Conservation (phyloP, 1,140 invertebrate species). For the Saxidomus purpurata region DNA sequence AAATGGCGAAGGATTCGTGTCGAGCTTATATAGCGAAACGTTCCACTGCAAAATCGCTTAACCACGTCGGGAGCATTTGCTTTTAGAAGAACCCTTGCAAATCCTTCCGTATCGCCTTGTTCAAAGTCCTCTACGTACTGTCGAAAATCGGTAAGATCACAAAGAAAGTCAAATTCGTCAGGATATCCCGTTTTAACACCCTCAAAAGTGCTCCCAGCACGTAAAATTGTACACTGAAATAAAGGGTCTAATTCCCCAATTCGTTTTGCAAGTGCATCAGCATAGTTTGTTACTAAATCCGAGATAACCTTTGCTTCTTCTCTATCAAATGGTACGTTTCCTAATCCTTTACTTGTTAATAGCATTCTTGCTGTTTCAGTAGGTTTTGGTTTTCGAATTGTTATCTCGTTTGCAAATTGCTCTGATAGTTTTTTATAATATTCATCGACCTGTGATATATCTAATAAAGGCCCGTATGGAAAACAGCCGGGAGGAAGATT, state of each 20-base stretch:
- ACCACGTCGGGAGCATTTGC: background rate
- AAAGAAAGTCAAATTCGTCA: slow-evolving; percentile 52
- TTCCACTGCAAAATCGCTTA: background rate
- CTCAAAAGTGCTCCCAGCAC: slow-evolving; percentile 44
- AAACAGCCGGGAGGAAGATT: slow-evolving; percentile 12
- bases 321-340: background rate
- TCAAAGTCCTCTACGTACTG: slow-evolving; percentile 26
- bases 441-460: background rate
- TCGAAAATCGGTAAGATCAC: background rate
- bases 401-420: background rate
- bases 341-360: slow-evolving; percentile 20
- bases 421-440: background rate
- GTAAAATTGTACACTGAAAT: slow-evolving; percentile 23
- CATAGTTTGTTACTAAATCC: background rate
- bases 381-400: background rate
- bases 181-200: slow-evolving; percentile 52
- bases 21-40: background rate
- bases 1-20: slow-evolving; percentile 31
- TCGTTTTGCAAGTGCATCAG: background rate
- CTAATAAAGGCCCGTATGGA: slow-evolving; percentile 16
- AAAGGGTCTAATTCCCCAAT: slow-evolving; percentile 32
- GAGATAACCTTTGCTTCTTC: slow-evolving; percentile 22
- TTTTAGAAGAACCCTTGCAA: slow-evolving; percentile 17
- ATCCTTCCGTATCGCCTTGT: background rate
- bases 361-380: slow-evolving; percentile 6